These are phyloP conservation scores for Falcunculus frontatus DNA, from an alignment of 2,113 vertebrate genomes.

Conservation along the genomic window DNA sequence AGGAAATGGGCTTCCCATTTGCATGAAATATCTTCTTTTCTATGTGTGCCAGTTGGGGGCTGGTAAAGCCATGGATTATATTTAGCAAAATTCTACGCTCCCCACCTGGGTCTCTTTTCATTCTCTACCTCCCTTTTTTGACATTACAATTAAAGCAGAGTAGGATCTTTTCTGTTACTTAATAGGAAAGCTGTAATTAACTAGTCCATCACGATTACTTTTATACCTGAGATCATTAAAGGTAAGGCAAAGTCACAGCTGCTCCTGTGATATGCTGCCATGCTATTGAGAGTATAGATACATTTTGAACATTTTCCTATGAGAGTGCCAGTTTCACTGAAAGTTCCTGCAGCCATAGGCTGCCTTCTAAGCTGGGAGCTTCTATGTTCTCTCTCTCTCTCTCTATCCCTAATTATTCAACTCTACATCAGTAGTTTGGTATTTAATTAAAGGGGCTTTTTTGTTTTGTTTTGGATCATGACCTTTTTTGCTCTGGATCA, in stretches of 20 bases:
- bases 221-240: neutral
- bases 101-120: neutral
- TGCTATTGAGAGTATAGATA: neutral
- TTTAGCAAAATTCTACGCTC: neutral
- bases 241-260: neutral
- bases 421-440: neutral
- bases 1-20: neutral
- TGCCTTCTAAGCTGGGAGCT: neutral
- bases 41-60: neutral
- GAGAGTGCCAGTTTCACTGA: neutral
- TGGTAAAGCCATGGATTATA: neutral
- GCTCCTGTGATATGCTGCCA: neutral
- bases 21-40: neutral
- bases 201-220: neutral
- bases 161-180: neutral
- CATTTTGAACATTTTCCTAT: neutral
- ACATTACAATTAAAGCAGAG: neutral
- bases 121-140: neutral
- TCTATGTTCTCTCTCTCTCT: neutral
- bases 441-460: neutral
- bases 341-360: neutral
- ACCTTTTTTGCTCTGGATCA: neutral
- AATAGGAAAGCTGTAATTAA: constrained; percentile 28
- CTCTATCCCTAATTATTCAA: neutral
- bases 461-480: neutral